Evolutionary conservation across 2,797 vertebrate genomes (phyloP), one percentile per base, ranked within the genome.

Genomic region (Dicrostonyx torquatus): DNA sequence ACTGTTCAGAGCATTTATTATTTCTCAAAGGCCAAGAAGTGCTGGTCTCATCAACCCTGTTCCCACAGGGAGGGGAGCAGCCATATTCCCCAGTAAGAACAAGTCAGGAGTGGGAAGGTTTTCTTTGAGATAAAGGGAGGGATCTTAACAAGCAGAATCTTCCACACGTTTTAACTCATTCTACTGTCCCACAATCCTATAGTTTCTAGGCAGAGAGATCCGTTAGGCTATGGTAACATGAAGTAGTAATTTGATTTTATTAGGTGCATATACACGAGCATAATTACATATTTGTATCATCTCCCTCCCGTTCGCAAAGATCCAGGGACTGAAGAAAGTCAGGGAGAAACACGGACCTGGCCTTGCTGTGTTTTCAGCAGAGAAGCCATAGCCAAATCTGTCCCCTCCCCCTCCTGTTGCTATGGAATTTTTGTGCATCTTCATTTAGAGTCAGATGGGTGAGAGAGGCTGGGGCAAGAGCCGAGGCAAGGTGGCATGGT

Each of bases 1-100:
- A 50, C 2, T 84, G 88, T 88, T 91, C 79, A 89, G 53, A 90
- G 58, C 29, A 92, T 73, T 94, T 45, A 76, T 94, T 70, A 93
- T 6, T 79, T 90, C 45, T 96, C 80, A 60, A 80, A 95, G 50
- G 87, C 76, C 37, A 48, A 94, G 91, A 96, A 53, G 53, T 40
- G 40, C 62, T 88, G 87, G 45, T 73, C 90, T 85, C 34, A 29
- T 70, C 66, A 93, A 66, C 14, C 10, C 34, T 60, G 40, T 95
- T 34, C 40, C 60, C 70, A 90, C 14, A n/a, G 17, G 53, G 53
- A 78, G 18, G 29, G 53, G 11, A 60, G 4, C 15, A 1, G 8
- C 0, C 13, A 40, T 82, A 26, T 43, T 95, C n/a, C 48, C 18
- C 14, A 34, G 9, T 68, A 17, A 64, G 73, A 7, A 53, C 60